Conservation (phyloP, 2,113 vertebrate species). For the Blennius ocellaris region DNA sequence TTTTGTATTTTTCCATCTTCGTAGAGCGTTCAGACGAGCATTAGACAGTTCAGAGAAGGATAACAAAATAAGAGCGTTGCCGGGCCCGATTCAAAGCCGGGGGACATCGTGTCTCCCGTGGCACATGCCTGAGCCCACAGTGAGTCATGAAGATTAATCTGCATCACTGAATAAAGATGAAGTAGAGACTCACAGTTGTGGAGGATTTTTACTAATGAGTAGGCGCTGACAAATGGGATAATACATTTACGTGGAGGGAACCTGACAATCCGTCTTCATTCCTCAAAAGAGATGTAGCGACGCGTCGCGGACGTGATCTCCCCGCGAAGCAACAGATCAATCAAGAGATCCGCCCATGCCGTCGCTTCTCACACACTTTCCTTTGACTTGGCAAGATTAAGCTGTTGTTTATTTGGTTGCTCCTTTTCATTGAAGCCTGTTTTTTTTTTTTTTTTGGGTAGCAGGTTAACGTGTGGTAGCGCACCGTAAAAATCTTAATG, state of each 20-base stretch:
- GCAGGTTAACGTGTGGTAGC: not conserved
- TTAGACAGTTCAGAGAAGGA: constrained; percentile 33
- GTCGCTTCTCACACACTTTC: not conserved
- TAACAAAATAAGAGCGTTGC: constrained; percentile 33
- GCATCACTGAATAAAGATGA: constrained; percentile 28
- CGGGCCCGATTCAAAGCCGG: constrained; percentile 27
- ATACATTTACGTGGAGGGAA: not conserved
- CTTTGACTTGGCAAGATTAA: not conserved
- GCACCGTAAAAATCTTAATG: not conserved
- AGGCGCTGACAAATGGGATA: not conserved
- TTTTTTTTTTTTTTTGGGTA: too few relatives aligned
- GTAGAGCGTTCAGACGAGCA: constrained; percentile 9
- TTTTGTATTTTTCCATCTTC: constrained; percentile 18
- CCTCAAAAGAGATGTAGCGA: not conserved
- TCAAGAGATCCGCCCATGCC: not conserved
- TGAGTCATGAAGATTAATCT: constrained; percentile 14
- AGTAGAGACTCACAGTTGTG: not conserved
- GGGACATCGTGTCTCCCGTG: constrained; percentile 1
- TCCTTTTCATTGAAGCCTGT: not conserved
- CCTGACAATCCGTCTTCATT: not conserved
- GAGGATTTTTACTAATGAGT: not conserved
- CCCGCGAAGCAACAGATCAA: not conserved
- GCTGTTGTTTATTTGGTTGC: not conserved
- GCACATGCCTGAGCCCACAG: constrained; percentile 1
- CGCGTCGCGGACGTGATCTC: not conserved